A percentile compares a stretch with the other conserved stretches of the same genome.
Evolutionary conservation across 2,797 vertebrate species (phyloP).

Genomic region (Cirrhinus molitorella): DNA sequence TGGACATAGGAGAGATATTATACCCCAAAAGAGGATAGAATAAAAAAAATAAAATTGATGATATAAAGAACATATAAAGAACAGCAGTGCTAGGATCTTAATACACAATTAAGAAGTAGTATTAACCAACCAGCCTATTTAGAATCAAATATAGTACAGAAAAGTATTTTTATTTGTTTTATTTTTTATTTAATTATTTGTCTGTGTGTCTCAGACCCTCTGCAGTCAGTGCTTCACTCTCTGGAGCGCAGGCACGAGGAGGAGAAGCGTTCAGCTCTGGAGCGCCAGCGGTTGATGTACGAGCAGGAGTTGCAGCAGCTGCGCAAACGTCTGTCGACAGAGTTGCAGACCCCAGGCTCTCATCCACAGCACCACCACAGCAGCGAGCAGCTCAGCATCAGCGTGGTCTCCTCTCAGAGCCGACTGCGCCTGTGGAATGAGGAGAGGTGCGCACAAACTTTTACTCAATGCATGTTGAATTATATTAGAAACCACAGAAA

Average conservation of each 20-base stretch:
- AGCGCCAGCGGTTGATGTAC: slow-evolving; percentile 90
- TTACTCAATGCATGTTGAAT: not conserved
- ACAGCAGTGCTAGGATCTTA: no score
- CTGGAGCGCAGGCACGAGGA: slow-evolving; percentile 92
- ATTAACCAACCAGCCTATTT: no score
- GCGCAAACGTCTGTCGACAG: slow-evolving; percentile 82
- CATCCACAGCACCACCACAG: slow-evolving; percentile 77
- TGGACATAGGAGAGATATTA: no score
- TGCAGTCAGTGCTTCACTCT: slow-evolving; percentile 90
- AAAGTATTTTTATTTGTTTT: no score
- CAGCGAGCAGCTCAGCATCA: slow-evolving; percentile 81
- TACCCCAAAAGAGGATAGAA: no score
- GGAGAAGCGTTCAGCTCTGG: slow-evolving; percentile 90
- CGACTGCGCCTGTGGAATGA: slow-evolving; percentile 90
- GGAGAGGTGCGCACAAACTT: slow-evolving; percentile 82
- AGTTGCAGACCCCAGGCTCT: slow-evolving; percentile 72
- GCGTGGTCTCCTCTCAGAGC: slow-evolving; percentile 83
- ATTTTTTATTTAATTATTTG: not conserved
- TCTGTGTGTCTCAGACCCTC: slow-evolving; percentile 79
- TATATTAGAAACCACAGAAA: no score
- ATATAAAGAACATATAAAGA: no score
- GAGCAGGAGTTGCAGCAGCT: slow-evolving; percentile 93
- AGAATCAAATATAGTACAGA: no score
- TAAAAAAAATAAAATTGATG: no score
- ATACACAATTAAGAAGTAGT: no score